phyloP scores from a whole-genome alignment of 2,113 vertebrate genomes.

The Nipponia nippon region DNA sequence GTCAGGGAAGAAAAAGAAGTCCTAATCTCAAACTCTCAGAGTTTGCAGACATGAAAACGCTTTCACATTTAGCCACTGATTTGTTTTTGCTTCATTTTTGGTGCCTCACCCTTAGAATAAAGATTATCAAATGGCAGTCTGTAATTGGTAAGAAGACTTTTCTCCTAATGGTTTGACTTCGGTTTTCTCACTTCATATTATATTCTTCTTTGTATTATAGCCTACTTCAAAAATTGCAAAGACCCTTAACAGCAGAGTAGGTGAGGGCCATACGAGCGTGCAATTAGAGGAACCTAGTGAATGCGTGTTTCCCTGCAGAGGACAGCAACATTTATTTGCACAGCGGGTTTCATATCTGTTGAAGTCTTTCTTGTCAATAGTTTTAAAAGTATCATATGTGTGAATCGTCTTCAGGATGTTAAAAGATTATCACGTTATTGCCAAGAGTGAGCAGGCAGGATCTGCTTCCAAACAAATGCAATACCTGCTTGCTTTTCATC shows the following conservation, averaged over 20 bases:
- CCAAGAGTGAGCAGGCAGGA: background rate
- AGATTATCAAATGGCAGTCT: background rate
- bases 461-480: background rate
- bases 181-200: background rate
- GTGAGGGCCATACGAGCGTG: fast-evolving
- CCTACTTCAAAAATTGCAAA: background rate
- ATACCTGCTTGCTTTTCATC: background rate
- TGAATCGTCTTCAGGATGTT: background rate
- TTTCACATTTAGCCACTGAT: background rate
- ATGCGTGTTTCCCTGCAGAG: background rate
- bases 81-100: background rate
- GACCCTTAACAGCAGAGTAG: background rate
- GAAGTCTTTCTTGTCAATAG: background rate
- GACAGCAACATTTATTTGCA: background rate
- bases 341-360: background rate
- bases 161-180: background rate
- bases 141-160: background rate
- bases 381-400: background rate
- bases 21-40: background rate
- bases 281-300: background rate
- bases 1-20: background rate
- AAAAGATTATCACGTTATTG: background rate
- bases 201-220: background rate
- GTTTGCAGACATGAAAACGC: background rate
- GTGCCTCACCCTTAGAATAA: background rate